Evolutionary conservation across 2,113 vertebrate genomes (phyloP).

Genomic region (Anarrhichthys ocellatus): DNA sequence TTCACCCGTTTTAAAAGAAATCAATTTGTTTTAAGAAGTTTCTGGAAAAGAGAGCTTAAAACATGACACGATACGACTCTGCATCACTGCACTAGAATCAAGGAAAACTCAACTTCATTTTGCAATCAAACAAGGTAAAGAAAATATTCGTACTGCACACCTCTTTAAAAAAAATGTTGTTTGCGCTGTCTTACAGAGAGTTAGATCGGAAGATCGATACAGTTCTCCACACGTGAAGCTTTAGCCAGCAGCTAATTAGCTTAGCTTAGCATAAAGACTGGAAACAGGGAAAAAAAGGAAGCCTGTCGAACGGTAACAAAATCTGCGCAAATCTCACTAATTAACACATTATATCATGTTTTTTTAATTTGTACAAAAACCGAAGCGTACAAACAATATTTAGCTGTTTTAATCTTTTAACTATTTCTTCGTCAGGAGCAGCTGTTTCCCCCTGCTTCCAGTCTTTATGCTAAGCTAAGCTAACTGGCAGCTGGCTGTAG

Average conservation of each 20-base stretch:
- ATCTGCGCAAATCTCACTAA: not conserved
- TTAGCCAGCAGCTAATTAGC: not conserved
- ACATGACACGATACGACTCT: too few relatives aligned
- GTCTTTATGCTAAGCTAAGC: slow-evolving; percentile 13
- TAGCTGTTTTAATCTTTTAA: not conserved
- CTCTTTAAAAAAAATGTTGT: not conserved
- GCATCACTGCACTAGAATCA: not conserved
- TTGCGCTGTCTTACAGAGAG: not conserved
- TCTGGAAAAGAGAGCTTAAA: not conserved
- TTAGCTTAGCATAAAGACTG: slow-evolving; percentile 14
- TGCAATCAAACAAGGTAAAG: not conserved
- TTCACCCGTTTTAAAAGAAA: not conserved
- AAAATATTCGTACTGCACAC: too few relatives aligned
- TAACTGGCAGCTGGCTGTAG: not conserved
- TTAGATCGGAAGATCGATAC: not conserved
- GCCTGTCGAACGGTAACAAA: not conserved
- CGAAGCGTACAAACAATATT: not conserved
- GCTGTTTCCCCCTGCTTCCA: not conserved
- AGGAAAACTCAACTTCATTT: not conserved
- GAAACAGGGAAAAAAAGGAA: not conserved
- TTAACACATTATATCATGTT: not conserved
- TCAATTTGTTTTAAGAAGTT: not conserved
- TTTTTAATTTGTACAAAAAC: not conserved
- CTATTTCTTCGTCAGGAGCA: not conserved
- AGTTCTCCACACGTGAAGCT: not conserved